Conservation (phyloP, 2,888 invertebrate genomes). For the Drosophila anceps region DNA sequence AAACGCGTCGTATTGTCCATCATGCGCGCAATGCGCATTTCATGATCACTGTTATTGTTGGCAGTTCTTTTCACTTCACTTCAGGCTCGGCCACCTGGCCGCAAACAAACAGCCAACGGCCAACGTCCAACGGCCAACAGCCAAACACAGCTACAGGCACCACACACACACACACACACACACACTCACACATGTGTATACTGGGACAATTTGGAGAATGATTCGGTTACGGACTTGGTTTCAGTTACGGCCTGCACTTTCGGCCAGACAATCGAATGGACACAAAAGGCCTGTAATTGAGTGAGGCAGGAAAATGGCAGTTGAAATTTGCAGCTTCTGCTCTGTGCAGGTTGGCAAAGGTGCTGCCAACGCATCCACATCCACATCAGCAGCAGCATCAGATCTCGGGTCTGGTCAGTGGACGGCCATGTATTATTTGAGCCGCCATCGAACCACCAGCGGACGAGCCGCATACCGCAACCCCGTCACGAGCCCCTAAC, state of each 20-base stretch:
- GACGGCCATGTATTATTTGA: constrained; percentile 25
- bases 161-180: constrained; percentile 15
- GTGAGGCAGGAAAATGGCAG: constrained; percentile 62
- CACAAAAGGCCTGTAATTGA: constrained; percentile 77
- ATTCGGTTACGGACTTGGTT: constrained; percentile 68
- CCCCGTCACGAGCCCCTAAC: constrained; percentile 13
- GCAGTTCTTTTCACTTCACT: constrained; percentile 39
- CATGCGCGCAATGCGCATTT: constrained; percentile 51
- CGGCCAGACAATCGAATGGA: constrained; percentile 48
- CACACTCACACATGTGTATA: background rate
- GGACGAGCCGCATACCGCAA: background rate
- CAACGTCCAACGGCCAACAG: constrained; percentile 37
- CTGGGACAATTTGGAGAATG: constrained; percentile 58
- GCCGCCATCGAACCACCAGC: constrained; percentile 1
- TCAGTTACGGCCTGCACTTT: constrained; percentile 64
- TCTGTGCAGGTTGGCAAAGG: constrained; percentile 33
- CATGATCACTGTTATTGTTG: constrained; percentile 55
- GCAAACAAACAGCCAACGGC: constrained; percentile 58
- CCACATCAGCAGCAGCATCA: constrained; percentile 22
- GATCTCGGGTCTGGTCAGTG: constrained; percentile 10
- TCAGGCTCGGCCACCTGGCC: constrained; percentile 38
- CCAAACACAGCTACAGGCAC: constrained; percentile 23
- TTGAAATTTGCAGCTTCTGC: constrained; percentile 54
- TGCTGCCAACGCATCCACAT: constrained; percentile 43
- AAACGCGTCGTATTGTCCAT: constrained; percentile 34